These are phyloP conservation scores for Pollimyrus isidori DNA, from an alignment of 2,113 vertebrate species.

Conservation along the genomic window DNA sequence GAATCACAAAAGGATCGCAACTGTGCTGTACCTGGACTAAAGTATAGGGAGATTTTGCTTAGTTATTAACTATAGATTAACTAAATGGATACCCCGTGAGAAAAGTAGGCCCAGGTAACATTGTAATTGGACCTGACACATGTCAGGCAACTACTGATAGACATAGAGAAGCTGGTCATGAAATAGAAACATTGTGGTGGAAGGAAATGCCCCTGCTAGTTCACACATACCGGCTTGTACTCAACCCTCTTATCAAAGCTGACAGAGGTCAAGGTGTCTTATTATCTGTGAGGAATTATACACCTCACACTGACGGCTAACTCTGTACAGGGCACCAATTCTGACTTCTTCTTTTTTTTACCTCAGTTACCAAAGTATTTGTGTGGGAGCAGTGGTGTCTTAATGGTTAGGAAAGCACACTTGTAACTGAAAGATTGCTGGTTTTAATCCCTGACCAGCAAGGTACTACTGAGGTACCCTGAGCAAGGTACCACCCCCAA, in stretches of 20 bases:
- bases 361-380: neutral
- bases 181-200: neutral
- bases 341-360: neutral
- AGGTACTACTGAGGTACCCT: no score
- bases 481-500: no score
- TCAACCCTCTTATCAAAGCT: neutral
- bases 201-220: neutral
- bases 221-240: neutral
- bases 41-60: neutral
- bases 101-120: neutral
- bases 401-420: no score
- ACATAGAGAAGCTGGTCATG: neutral
- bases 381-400: neutral
- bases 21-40: neutral
- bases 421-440: no score
- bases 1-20: neutral
- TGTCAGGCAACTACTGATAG: neutral
- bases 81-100: neutral
- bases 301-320: neutral
- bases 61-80: neutral
- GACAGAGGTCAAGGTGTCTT: neutral
- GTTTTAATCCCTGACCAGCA: no score
- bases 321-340: neutral
- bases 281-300: neutral
- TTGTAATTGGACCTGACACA: neutral